Evolutionary conservation across 2,113 vertebrate species (phyloP), one percentile per base, ranked within the genome.

Genomic region (Ranitomeya variabilis): DNA sequence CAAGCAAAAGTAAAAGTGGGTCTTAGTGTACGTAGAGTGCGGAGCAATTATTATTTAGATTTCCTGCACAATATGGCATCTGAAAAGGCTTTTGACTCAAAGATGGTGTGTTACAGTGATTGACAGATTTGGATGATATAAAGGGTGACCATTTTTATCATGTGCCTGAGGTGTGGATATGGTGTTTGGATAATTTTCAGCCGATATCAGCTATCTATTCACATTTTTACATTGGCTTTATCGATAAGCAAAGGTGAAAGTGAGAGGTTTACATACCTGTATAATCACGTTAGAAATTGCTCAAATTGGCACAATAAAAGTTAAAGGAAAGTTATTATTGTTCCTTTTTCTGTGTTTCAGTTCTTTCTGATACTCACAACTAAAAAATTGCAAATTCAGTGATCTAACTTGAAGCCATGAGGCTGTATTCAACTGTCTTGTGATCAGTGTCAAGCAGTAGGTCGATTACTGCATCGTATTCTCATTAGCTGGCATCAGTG

Each of bases 21-120:
- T 67, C 59, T 87, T 45, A 62, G 8, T 80, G 31, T 45, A 69
- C 23, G 69, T 87, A 9, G n/a, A 80, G 15, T 66, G 19, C 80
- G 18, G 67, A 71, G 64, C 14, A 26, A 87, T 80, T 80, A 87
- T 71, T 45, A 80, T 80, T 69, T 57, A 16, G 77, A 26, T 67
- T 80, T 79, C 26, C 19, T 80, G 12, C 59, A 64, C 57, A 87
- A 55, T 80, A 8, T 80, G 31, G 80, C 77, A 80, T 54, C 77
- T 69, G 77, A 57, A 26, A 67, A 74, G 54, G 21, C 73, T 78
- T 86, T 78, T 86, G 73, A 78, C 85, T 64, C 31, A 16, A 64
- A 64, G 37, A 62, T 16, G 15, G 12, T 62, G 19, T 37, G n/a
- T 78, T 19, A 60, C 55, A 31, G 18, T 86, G 55, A 86, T 12